Base-by-base conservation (phyloP, 2,113 vertebrate genomes). In the Charadrius vociferus region DNA sequence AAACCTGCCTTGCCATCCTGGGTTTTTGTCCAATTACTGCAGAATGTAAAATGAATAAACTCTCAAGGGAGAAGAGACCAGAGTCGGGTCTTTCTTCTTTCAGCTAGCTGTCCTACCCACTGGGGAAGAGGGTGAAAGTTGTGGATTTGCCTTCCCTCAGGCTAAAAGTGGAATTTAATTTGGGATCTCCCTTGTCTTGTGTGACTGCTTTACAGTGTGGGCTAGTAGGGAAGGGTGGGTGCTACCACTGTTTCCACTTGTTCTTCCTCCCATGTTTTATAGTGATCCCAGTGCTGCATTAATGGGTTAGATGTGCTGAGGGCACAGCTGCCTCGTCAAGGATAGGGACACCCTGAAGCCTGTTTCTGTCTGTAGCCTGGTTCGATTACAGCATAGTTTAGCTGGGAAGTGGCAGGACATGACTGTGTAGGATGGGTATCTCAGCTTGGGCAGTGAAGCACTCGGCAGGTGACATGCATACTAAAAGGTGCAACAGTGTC, bases 1-100 rank as follows among this genome's bases (percentile, higher is more conserved):
- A 88, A 93, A 91, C 68, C 86, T 95, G 81, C 59, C 59, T 97
- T 95, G 39, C 89, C 50, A 70, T 91, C 83, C 83, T 94, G 89
- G 67, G 86, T 66, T 67, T 81, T 81, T 59, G 83, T 68, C 73
- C 81, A 81, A 58, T 95, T 92, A 93, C 85, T 87, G 78, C 36
- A 78, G 85, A 95, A 73, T 66, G 30, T 90, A 78, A 95, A 90
- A 92, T 41, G 70, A 86, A 62, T 84, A 53, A 90, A 92, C 78
- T 93, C 91, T 89, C 58, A 66, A 53, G 80, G 71, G 92, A 94
- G 49, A 27, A 95, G 86, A 95, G 71, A 91, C 90, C 56, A 80
- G 52, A 86, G 65, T 75, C 10, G 6, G 80, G 86, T 88, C 88
- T 92, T 72, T 79, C 37, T 27, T 94, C 83, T 70, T 88, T 73